Conservation (phyloP, 2,113 vertebrate genomes). For the Tyto alba region DNA sequence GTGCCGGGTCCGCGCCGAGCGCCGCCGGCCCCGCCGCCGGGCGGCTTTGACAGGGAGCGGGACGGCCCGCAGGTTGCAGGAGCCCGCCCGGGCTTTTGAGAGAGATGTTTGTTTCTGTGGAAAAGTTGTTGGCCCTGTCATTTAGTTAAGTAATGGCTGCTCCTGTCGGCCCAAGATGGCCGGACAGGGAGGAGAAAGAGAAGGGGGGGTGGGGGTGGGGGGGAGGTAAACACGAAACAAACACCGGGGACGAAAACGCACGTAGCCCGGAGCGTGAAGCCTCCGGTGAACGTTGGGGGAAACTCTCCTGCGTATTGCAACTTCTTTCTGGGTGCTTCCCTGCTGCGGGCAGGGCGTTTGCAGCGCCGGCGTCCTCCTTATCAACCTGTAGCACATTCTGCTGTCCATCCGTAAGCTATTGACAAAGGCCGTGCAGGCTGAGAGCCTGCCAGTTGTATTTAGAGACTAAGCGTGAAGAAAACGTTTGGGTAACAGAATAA, state of each 20-base stretch:
- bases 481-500: neutral
- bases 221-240: conserved; percentile 74
- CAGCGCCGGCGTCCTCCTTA: conserved; percentile 32
- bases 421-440: conserved; percentile 65
- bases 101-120: conserved; percentile 50
- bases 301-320: neutral
- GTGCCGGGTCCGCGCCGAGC: neutral
- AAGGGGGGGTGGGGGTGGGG: conserved; percentile 4
- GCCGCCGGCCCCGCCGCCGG: neutral
- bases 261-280: neutral
- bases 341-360: neutral
- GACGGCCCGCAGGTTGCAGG: neutral
- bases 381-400: conserved; percentile 77
- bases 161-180: conserved; percentile 86
- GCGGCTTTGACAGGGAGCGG: neutral
- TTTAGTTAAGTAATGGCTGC: conserved; percentile 87
- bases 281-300: neutral
- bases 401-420: conserved; percentile 38
- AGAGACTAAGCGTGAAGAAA: neutral
- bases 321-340: conserved; percentile 16
- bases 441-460: neutral
- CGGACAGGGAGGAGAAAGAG: conserved; percentile 75
- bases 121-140: conserved; percentile 77
- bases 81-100: neutral
- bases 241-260: conserved; percentile 37